Evolutionary conservation across 2,797 vertebrate species (phyloP).

Genomic region (Staurois parvus): DNA sequence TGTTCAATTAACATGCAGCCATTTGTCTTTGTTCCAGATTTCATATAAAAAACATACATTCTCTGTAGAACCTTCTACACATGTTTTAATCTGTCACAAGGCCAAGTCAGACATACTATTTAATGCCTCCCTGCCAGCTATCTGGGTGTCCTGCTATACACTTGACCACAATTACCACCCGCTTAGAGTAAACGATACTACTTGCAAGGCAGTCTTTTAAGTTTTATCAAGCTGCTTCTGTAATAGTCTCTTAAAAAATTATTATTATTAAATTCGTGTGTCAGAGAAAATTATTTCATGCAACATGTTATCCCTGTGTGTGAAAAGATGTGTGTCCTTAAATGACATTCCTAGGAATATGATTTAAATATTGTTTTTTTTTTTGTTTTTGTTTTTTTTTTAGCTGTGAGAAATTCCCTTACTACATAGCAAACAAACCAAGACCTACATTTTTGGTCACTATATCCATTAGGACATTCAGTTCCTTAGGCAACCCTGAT

Average conservation of each 20-base stretch:
- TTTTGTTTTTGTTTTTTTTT: too few species aligned
- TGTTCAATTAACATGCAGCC: background rate
- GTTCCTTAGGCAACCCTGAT: too few species aligned
- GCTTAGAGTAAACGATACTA: conserved; percentile 42
- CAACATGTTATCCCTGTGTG: background rate
- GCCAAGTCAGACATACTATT: conserved; percentile 59
- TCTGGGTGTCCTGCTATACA: conserved; percentile 56
- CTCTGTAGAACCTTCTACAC: background rate
- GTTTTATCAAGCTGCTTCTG: conserved; percentile 6
- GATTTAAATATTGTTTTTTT: background rate
- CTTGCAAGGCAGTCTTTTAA: conserved; percentile 19
- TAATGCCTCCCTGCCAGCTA: conserved; percentile 54
- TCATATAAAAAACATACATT: conserved; percentile 4
- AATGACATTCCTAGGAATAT: background rate
- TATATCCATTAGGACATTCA: too few species aligned
- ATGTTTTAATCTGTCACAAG: conserved; percentile 35
- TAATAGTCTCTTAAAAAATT: background rate
- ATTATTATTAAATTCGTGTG: background rate
- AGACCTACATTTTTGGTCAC: background rate
- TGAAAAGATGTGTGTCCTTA: background rate
- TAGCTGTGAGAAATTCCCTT: background rate
- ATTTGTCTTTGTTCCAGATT: conserved; percentile 8
- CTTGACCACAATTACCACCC: conserved; percentile 56
- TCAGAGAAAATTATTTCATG: background rate
- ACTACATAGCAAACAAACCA: background rate